Evolutionary conservation across 2,888 invertebrate genomes (phyloP).

Genomic region (Caprella mutica): DNA sequence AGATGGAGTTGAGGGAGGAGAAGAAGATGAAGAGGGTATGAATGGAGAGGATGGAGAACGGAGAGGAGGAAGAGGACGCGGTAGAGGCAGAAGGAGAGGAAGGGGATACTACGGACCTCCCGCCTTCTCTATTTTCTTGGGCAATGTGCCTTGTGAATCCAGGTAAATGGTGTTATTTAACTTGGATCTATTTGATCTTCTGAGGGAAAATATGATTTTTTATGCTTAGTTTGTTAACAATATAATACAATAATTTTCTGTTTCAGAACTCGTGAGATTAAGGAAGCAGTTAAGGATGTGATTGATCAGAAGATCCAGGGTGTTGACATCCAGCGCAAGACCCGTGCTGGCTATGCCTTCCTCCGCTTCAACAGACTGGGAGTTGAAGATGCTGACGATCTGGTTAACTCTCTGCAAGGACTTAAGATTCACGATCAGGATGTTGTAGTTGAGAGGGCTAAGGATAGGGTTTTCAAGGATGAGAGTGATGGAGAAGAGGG

Average conservation of each 20-base stretch:
- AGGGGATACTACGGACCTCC: neutral
- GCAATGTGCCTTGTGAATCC: conserved; percentile 26
- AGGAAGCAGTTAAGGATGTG: conserved; percentile 20
- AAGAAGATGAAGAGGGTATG: conserved; percentile 12
- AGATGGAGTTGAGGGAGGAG: conserved; percentile 15
- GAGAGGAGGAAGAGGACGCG: conserved; percentile 1
- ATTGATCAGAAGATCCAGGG: conserved; percentile 13
- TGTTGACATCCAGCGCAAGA: conserved; percentile 24
- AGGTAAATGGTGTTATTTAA: conserved; percentile 19
- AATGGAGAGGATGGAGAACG: neutral
- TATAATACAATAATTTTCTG: neutral
- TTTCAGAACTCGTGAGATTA: conserved; percentile 24
- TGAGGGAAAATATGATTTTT: neutral
- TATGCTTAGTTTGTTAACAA: neutral
- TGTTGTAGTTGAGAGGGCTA: conserved; percentile 24
- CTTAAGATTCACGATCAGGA: conserved; percentile 21
- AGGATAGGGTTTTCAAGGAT: conserved; percentile 6
- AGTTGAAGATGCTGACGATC: conserved; percentile 21
- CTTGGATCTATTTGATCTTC: neutral
- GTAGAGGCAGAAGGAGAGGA: neutral
- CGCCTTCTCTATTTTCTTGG: conserved; percentile 26
- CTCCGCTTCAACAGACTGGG: conserved; percentile 21
- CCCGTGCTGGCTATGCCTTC: conserved; percentile 24
- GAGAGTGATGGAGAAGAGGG: conserved; percentile 1
- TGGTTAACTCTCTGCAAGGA: conserved; percentile 14